A percentile compares a stretch with the other conserved stretches of the same genome.
Evolutionary conservation across 2,113 vertebrate species (phyloP).

Genomic region (Peromyscus polionotus): DNA sequence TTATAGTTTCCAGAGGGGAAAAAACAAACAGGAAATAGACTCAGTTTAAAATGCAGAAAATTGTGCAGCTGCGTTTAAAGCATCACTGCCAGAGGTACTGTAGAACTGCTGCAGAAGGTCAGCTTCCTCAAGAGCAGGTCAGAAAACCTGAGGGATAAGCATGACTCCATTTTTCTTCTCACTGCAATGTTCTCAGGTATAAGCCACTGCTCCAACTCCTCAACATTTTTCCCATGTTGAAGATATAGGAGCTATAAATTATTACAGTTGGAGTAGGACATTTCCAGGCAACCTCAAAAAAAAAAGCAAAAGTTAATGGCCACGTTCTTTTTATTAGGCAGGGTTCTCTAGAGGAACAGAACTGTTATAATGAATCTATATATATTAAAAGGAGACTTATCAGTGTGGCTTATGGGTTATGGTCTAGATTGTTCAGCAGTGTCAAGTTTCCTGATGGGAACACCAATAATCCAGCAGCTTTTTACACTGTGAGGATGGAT

Average conservation of each 20-base stretch:
- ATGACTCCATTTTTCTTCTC: conserved; percentile 80
- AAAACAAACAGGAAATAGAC: conserved; percentile 86
- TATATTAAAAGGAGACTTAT: not conserved
- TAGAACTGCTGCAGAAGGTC: conserved; percentile 61
- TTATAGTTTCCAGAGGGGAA: conserved; percentile 79
- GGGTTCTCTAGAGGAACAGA: not conserved
- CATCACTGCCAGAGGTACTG: conserved; percentile 75
- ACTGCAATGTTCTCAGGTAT: conserved; percentile 69
- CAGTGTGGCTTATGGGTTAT: not conserved
- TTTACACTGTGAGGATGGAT: not conserved
- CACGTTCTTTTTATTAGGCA: not conserved
- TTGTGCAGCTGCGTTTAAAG: conserved; percentile 81
- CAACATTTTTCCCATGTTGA: not conserved
- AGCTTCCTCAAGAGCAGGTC: conserved; percentile 81
- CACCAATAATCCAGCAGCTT: not conserved
- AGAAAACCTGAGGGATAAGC: conserved; percentile 83
- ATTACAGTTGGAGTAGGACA: not conserved
- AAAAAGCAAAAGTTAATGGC: not conserved
- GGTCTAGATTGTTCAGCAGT: not conserved
- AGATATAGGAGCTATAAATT: not conserved
- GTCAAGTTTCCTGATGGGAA: not conserved
- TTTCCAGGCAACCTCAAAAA: not conserved
- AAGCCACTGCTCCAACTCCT: conserved; percentile 85
- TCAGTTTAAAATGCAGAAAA: conserved; percentile 80
- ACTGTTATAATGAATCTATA: not conserved